These are phyloP conservation scores for Bombus waltoni DNA, from an alignment of 1,140 invertebrate genomes.

Conservation along the genomic window DNA sequence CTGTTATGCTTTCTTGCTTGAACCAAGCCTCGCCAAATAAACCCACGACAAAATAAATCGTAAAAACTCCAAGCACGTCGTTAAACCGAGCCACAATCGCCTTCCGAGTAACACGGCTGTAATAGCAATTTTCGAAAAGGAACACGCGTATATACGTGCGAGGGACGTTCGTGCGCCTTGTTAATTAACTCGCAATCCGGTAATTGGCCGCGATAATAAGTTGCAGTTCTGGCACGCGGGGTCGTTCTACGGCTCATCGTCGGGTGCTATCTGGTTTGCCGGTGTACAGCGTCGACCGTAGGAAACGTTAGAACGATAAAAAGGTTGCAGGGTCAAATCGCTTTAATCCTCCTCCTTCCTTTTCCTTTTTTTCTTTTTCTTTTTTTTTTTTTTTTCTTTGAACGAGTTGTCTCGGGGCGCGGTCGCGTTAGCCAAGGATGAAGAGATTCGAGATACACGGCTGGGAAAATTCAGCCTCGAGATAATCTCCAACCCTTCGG, in stretches of 20 bases:
- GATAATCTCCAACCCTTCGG: conserved; percentile 23
- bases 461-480: conserved; percentile 26
- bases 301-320: conserved; percentile 41
- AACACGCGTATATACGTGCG: neutral
- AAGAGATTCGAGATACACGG: conserved; percentile 11
- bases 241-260: conserved; percentile 28
- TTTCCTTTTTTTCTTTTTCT: neutral
- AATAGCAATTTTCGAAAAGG: neutral
- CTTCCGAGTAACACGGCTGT: neutral
- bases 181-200: conserved; percentile 50
- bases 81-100: neutral
- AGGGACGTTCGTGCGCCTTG: conserved; percentile 10
- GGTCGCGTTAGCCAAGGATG: neutral
- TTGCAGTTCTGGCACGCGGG: conserved; percentile 20
- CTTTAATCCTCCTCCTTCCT: conserved; percentile 13
- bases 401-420: neutral
- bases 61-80: neutral
- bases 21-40: neutral
- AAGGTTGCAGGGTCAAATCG: conserved; percentile 15
- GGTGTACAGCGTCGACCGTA: neutral
- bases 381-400: neutral
- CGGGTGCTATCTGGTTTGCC: neutral
- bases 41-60: neutral
- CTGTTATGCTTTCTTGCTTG: neutral
- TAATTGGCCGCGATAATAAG: conserved; percentile 47